Conservation (phyloP, 2,113 vertebrate genomes). For the Takifugu flavidus region DNA sequence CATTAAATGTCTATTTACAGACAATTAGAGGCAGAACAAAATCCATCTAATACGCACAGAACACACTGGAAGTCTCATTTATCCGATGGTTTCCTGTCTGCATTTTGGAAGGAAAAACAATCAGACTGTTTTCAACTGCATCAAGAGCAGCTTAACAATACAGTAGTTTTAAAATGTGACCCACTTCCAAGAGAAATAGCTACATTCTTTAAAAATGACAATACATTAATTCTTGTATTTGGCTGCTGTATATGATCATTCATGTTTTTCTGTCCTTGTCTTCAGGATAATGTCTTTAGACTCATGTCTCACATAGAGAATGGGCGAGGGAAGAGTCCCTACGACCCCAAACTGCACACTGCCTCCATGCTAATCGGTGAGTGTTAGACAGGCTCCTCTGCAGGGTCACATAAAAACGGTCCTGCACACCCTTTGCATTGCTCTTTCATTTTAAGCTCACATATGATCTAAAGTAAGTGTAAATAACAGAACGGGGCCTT, state of each 20-base stretch:
- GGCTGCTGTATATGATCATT: background rate
- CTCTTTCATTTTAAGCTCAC: slow-evolving; percentile 51
- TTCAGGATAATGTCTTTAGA: slow-evolving; percentile 89
- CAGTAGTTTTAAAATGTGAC: too few relatives aligned
- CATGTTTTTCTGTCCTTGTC: slow-evolving; percentile 33
- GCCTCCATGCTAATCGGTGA: slow-evolving; percentile 92
- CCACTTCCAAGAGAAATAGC: too few relatives aligned
- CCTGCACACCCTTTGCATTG: slow-evolving; percentile 28
- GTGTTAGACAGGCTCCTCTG: slow-evolving; percentile 30
- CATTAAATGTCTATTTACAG: slow-evolving; percentile 47
- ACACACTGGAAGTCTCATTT: too few relatives aligned
- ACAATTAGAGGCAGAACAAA: slow-evolving; percentile 37
- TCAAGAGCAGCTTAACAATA: too few relatives aligned
- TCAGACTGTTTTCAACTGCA: too few relatives aligned
- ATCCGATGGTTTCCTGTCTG: too few relatives aligned
- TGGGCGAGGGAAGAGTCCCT: slow-evolving; percentile 94
- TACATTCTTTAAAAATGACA: too few relatives aligned
- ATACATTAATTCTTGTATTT: too few relatives aligned
- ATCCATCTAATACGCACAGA: slow-evolving; percentile 16
- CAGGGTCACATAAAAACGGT: slow-evolving; percentile 31
- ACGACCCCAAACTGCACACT: slow-evolving; percentile 92
- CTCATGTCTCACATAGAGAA: slow-evolving; percentile 89
- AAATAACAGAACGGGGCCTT: slow-evolving; percentile 42
- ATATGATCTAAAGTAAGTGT: slow-evolving; percentile 26
- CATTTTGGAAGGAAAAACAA: too few relatives aligned